phyloP scores from a whole-genome alignment of 2,113 vertebrate species.

The Ceratotherium simum region DNA sequence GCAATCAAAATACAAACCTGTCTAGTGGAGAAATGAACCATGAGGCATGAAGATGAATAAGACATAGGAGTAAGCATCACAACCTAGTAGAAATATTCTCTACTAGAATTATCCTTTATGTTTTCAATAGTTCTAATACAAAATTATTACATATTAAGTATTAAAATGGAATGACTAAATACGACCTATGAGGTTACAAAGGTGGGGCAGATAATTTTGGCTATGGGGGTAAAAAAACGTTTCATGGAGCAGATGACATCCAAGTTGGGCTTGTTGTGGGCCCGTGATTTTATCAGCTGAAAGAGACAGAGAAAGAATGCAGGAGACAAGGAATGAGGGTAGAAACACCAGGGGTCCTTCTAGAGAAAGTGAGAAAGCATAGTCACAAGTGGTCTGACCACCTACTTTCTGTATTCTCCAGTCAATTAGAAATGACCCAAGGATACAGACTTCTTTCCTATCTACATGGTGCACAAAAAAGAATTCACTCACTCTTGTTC shows the following conservation, averaged over 20 bases:
- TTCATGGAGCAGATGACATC: background rate
- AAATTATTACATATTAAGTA: background rate
- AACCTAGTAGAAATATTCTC: background rate
- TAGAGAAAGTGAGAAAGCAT: background rate
- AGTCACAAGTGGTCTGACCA: background rate
- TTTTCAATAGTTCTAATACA: slow-evolving; percentile 6
- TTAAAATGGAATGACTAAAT: background rate
- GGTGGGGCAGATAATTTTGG: background rate
- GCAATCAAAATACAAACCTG: background rate
- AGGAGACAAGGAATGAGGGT: background rate
- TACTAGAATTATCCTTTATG: background rate
- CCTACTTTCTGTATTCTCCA: background rate
- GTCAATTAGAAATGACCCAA: background rate
- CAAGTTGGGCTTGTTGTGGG: background rate
- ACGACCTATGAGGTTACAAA: background rate
- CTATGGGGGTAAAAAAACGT: background rate
- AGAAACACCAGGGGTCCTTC: background rate
- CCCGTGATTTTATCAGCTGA: background rate
- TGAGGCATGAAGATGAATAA: background rate
- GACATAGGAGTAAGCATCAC: background rate
- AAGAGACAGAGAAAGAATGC: background rate
- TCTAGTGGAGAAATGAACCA: background rate
- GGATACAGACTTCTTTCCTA: background rate
- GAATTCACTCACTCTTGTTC: background rate
- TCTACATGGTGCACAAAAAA: background rate